Evolutionary conservation across 2,888 invertebrate genomes (phyloP), one percentile per base, ranked within the genome.

Genomic region (Nomada fucata): DNA sequence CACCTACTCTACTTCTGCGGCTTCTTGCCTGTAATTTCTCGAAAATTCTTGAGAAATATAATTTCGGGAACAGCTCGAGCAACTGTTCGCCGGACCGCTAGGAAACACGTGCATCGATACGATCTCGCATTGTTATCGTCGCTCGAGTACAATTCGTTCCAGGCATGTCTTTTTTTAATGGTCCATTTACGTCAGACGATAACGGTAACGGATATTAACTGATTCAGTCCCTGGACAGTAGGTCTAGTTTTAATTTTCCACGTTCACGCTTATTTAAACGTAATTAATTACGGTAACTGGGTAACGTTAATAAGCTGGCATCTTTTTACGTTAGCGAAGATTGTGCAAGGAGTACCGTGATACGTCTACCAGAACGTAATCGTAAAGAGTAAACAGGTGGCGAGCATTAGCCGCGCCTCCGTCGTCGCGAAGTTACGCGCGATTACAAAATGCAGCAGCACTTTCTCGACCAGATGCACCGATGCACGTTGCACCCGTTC

Each of bases 391-490:
- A 69, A n/a, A 73, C 63, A 69, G 75, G 63, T 76, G 53, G 77
- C 70, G 71, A 47, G 55, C 57, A 78, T 84, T 55, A 29, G 78
- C 57, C 55, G 20, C 57, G 53, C 18, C 76, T 81, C 70, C 65
- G 76, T 81, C 73, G 64, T 29, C 73, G 85, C 59, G 36, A 72
- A 82, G 75, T 85, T 82, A 73, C 76, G 50, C 76, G 72, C 1
- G 64, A 79, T 83, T 85, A 72, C 86, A 76, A 85, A 65, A 74
- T 71, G 72, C 61, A 59, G 13, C 65, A 7, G 85, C 75, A 68
- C 83, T 83, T 85, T 86, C 85, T 85, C 80, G 47, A 84, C 76
- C 70, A 60, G 77, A 69, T 69, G 72, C 65, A 77, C 75, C 36
- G 36, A 36, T 36, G 53, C 65, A 52, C 44, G 44, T 15, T 29